Evolutionary conservation across 2,888 invertebrate species (phyloP), one percentile per base, ranked within the genome.

Genomic region (Tridacna crocea): DNA sequence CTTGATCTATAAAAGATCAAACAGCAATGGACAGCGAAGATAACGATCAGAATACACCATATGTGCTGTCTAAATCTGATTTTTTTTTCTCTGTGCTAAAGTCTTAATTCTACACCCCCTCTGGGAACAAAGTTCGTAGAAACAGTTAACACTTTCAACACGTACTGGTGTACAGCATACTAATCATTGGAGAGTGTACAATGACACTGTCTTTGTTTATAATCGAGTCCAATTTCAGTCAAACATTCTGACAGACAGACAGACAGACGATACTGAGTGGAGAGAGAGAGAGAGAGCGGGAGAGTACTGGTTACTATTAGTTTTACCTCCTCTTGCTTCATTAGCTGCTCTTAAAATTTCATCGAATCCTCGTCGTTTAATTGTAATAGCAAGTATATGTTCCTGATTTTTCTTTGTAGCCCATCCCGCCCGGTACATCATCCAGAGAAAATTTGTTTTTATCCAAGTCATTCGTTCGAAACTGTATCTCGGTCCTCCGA

Each of bases 381-480:
- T 85, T 27, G 85, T 60, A 17, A 92, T 82, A 4, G 91, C 92
- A 11, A 92, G 68, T 24, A 91, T 89, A 27, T 85, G 75, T 47
- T 92, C 89, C 76, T 92, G 92, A 47, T 84, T 79, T 19, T 58
- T 47, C 75, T 90, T 90, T 8, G 83, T 80, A 0, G 90, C 91
- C 92, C 92, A 92, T 3, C 90, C 89, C 36, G 89, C 88, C 6
- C 92, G 82, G 75, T 91, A 91, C 92, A 91, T 91, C 92, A 92
- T 92, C 92, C 92, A 92, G 26, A 92, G 84, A 73, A 92, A 92
- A 78, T 92, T 92, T 13, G 92, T 91, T 72, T 92, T 92, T 17
- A 92, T 89, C 92, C 92, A 91, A 0, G 91, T 89, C 91, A 91
- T 91, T 46, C 91, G 75, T 4, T 77, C 80, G 65, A 88, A 88